Evolutionary conservation across 2,888 invertebrate genomes (phyloP).

Genomic region (Plemyria rubiginata): DNA sequence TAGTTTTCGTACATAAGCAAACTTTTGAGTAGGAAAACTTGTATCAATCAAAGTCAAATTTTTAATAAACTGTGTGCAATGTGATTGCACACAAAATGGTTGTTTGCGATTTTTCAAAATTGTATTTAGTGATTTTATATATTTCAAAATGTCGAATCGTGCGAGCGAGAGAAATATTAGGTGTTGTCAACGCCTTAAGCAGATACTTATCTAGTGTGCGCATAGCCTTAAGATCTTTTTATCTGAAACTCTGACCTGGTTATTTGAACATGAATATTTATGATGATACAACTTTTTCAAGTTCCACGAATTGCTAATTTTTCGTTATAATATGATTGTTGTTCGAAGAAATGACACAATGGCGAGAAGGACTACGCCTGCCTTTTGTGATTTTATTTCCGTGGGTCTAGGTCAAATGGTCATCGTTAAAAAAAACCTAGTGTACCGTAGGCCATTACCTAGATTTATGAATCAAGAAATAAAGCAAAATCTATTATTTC

Average conservation of each 20-base stretch:
- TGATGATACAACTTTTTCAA: conserved; percentile 12
- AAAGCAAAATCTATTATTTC: conserved; percentile 6
- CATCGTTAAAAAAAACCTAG: conserved; percentile 4
- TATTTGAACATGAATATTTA: conserved; percentile 23
- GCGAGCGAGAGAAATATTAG: no score
- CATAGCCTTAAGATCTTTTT: background rate
- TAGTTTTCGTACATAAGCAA: no score
- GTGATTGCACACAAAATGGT: no score
- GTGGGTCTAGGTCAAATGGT: conserved; percentile 5
- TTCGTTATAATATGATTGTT: conserved; percentile 5
- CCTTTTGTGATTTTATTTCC: background rate
- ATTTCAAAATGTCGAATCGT: no score
- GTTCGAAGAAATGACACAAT: conserved; percentile 1
- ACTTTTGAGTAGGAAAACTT: no score
- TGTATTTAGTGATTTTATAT: no score
- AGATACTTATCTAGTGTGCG: background rate
- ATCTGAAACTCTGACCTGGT: conserved; percentile 9
- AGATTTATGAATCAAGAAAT: conserved; percentile 15
- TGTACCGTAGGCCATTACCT: conserved; percentile 16
- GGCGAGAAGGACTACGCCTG: background rate
- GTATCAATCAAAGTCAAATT: no score
- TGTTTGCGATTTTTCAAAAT: no score
- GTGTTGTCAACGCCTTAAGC: no score
- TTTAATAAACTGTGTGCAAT: no score
- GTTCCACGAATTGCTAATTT: conserved; percentile 18